Percentiles rank a stretch among this genome's conserved stretches.
Evolutionary conservation across 2,888 invertebrate species (phyloP).

Genomic region (Erannis defoliaria): DNA sequence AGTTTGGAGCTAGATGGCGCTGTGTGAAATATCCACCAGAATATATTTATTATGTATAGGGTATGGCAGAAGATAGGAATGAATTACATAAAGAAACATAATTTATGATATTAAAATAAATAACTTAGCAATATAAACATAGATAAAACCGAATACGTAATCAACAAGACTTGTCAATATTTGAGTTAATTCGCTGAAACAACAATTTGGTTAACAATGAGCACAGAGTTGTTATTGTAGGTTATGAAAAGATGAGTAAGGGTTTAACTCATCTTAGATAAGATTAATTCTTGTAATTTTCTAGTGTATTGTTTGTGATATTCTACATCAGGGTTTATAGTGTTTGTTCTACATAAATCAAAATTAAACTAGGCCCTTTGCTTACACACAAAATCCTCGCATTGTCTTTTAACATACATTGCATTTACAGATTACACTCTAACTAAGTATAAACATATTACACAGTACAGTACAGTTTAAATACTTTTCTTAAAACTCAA

Average conservation of each 20-base stretch:
- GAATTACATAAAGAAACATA: too few species aligned
- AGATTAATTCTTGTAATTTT: neutral
- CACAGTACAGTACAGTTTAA: too few species aligned
- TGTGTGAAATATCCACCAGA: too few species aligned
- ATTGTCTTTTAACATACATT: neutral
- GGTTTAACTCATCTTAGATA: slow-evolving; percentile 6
- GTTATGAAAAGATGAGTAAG: neutral
- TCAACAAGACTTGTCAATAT: slow-evolving; percentile 5
- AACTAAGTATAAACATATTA: too few species aligned
- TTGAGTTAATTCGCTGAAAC: slow-evolving; percentile 3
- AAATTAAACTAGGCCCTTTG: slow-evolving; percentile 6
- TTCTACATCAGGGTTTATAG: too few species aligned
- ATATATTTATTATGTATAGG: too few species aligned
- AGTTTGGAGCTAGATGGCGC: too few species aligned
- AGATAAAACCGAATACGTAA: neutral
- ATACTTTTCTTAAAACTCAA: too few species aligned
- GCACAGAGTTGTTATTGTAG: slow-evolving; percentile 1
- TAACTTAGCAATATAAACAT: neutral
- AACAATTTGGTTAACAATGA: neutral
- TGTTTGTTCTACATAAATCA: slow-evolving; percentile 17
- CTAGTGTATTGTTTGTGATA: slow-evolving; percentile 3
- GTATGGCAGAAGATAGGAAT: too few species aligned
- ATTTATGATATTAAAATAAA: neutral
- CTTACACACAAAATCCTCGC: neutral
- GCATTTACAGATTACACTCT: neutral